Conservation (phyloP, 2,797 vertebrate species). For the Paguma larvata region DNA sequence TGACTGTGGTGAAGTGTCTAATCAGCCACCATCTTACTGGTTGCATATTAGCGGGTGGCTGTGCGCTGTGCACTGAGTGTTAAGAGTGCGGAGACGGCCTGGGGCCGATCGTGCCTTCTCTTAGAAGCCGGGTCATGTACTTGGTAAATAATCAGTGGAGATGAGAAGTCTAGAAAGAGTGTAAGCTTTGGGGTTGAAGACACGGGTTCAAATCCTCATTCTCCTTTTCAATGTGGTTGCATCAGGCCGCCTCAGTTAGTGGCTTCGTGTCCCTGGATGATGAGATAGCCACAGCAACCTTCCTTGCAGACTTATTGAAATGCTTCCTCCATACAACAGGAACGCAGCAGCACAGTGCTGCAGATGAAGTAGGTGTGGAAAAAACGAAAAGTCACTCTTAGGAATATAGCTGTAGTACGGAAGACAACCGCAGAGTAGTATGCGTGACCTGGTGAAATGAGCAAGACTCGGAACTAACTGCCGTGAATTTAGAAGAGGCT, state of each 20-base stretch:
- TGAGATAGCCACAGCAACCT: background rate
- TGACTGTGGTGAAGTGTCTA: background rate
- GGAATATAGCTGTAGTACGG: rapidly evolving
- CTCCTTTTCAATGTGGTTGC: background rate
- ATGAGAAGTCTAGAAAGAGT: background rate
- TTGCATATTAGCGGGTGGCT: rapidly evolving
- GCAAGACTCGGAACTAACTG: background rate
- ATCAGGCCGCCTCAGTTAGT: background rate
- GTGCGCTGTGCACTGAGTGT: rapidly evolving
- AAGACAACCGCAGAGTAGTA: rapidly evolving
- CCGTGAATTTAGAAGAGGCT: background rate
- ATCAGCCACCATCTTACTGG: background rate
- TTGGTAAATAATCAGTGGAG: background rate
- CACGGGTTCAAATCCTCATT: background rate
- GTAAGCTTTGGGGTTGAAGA: background rate
- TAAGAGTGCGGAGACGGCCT: too few species aligned
- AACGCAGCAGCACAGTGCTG: too few species aligned
- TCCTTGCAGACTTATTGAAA: background rate
- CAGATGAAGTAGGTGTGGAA: background rate
- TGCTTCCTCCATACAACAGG: background rate
- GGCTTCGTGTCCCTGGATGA: background rate
- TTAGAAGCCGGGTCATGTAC: background rate
- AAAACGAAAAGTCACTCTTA: background rate
- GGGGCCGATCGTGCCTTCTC: rapidly evolving
- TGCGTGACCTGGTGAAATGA: background rate